phyloP scores from a whole-genome alignment of 2,888 invertebrate species.

The Cryptops parisi region DNA sequence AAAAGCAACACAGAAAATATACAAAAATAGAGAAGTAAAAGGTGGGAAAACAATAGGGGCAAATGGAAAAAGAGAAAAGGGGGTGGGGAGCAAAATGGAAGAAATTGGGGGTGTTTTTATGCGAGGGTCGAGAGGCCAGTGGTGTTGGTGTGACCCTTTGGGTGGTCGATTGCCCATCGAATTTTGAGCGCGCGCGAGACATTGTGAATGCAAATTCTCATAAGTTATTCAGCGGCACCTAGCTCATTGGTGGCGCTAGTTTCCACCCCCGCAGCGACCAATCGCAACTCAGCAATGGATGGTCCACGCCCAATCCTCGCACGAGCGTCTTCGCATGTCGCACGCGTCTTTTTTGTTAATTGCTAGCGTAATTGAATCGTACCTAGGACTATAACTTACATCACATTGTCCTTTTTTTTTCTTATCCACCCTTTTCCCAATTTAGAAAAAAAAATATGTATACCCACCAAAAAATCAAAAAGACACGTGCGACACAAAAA shows the following conservation, averaged over 20 bases:
- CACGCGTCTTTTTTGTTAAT: too few species aligned
- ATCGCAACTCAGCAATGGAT: conserved; percentile 12
- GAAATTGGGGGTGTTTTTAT: background rate
- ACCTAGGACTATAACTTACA: too few species aligned
- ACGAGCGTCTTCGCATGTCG: background rate
- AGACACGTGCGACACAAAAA: too few species aligned
- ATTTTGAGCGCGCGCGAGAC: background rate
- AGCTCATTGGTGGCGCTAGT: conserved; percentile 8
- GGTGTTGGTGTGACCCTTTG: background rate
- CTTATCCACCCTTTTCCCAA: too few species aligned
- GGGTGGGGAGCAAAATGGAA: background rate
- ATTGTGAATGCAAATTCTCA: conserved; percentile 13
- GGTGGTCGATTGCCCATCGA: background rate
- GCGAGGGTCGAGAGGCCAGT: too few species aligned
- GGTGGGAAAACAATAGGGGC: background rate
- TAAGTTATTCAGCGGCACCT: conserved; percentile 11
- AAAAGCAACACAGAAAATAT: too few species aligned
- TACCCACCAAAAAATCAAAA: too few species aligned
- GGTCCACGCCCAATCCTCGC: conserved; percentile 8
- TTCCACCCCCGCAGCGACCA: conserved; percentile 7
- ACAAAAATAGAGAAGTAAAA: background rate
- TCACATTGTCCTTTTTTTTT: too few species aligned
- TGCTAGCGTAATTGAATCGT: too few species aligned
- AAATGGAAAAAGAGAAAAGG: background rate
- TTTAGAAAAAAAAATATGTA: too few species aligned